A percentile compares a stretch with the other conserved stretches of the same genome.
Conservation (phyloP, 2,797 vertebrate species). For the Macrochelys suwanniensis region DNA sequence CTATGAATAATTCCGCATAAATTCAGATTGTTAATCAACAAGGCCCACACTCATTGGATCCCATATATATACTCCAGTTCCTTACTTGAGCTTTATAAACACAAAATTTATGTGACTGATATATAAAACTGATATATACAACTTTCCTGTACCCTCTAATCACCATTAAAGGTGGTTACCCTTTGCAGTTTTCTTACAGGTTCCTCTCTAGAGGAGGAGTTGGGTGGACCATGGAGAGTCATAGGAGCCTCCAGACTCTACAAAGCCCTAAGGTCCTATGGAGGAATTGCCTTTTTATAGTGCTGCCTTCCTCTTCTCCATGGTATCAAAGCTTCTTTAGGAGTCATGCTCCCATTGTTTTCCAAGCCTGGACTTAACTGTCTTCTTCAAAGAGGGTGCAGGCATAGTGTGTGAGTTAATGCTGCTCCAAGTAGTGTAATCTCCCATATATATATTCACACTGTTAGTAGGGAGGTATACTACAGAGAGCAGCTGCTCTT, state of each 20-base stretch:
- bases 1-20: not conserved
- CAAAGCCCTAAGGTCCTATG: no score
- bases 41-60: not conserved
- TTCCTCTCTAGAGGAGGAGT: not conserved
- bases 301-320: no score
- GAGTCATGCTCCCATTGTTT: not conserved
- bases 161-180: not conserved
- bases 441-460: not conserved
- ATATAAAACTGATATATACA: not conserved
- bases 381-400: not conserved
- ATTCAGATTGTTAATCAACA: not conserved
- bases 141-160: no score
- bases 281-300: no score
- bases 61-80: not conserved
- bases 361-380: no score
- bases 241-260: not conserved
- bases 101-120: not conserved
- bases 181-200: not conserved
- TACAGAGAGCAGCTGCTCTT: not conserved
- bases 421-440: not conserved
- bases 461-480: not conserved
- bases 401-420: not conserved
- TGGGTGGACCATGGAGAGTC: not conserved
- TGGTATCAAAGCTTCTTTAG: not conserved
- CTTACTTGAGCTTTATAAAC: not conserved